These are phyloP conservation scores for Malthinus flaveolus DNA, from an alignment of 2,888 invertebrate species.

Conservation along the genomic window DNA sequence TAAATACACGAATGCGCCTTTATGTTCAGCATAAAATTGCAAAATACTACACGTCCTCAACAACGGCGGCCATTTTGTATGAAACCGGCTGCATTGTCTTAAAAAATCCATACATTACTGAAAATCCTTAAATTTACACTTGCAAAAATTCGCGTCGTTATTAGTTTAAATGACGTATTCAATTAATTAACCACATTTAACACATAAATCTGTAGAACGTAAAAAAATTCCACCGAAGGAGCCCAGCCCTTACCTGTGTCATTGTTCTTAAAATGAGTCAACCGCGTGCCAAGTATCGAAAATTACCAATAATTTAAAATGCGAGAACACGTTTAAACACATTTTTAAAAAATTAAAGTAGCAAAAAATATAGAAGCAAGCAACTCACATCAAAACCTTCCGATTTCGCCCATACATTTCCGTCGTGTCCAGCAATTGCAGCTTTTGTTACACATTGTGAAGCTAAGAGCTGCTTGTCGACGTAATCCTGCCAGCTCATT, in stretches of 20 bases:
- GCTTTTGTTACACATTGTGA: conserved; percentile 94
- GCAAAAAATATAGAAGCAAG: background rate
- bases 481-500: conserved; percentile 99
- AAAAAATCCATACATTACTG: conserved; percentile 16
- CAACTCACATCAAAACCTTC: conserved; percentile 90
- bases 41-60: conserved; percentile 47
- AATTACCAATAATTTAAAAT: no score
- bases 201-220: no score
- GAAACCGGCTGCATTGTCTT: conserved; percentile 41
- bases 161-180: background rate
- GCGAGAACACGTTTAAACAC: background rate
- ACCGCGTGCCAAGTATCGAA: background rate
- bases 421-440: conserved; percentile 93
- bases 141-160: background rate
- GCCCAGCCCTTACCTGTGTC: conserved; percentile 31
- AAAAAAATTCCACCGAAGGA: background rate
- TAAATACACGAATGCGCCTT: background rate
- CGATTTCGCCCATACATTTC: conserved; percentile 93
- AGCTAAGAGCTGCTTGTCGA: conserved; percentile 95
- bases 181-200: no score
- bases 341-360: background rate
- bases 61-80: conserved; percentile 50
- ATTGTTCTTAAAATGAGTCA: conserved; percentile 29
- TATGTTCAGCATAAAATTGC: conserved; percentile 20
- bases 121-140: conserved; percentile 7